Conservation (phyloP, 2,797 vertebrate genomes). For the Silurus lanzhouensis region DNA sequence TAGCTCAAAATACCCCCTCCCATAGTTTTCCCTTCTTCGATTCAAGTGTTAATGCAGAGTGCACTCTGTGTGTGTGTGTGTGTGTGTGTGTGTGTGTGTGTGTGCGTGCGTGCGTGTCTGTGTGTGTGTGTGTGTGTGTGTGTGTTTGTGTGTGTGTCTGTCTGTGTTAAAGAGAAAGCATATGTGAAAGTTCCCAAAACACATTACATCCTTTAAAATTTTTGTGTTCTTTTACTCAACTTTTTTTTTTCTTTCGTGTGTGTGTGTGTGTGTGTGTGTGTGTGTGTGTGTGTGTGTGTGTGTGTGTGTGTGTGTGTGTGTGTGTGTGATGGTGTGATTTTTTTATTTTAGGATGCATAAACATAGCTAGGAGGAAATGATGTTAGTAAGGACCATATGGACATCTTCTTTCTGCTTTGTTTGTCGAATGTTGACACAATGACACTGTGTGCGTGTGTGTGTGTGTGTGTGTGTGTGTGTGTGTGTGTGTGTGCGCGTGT, state of each 20-base stretch:
- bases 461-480: slow-evolving; percentile 7
- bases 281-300: not conserved
- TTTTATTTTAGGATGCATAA: slow-evolving; percentile 7
- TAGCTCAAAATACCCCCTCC: slow-evolving; percentile 12
- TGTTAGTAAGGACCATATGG: slow-evolving; percentile 17
- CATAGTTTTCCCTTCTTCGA: slow-evolving; percentile 16
- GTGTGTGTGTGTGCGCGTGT: slow-evolving; percentile 7
- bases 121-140: not conserved
- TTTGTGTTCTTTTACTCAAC: not conserved
- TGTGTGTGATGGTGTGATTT: not conserved
- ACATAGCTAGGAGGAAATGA: slow-evolving; percentile 14
- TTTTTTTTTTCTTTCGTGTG: not conserved
- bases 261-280: not conserved
- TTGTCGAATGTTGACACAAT: slow-evolving; percentile 13
- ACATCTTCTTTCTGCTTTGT: slow-evolving; percentile 20
- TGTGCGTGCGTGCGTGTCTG: slow-evolving; percentile 6
- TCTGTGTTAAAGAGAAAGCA: not conserved
- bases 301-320: not conserved
- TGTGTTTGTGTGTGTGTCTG: slow-evolving; percentile 7
- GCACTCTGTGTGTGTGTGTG: not conserved
- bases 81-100: not conserved
- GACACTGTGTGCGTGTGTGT: not conserved
- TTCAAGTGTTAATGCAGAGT: slow-evolving; percentile 5
- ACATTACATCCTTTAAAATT: not conserved
- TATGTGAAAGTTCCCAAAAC: not conserved